Conservation (phyloP, 2,113 vertebrate genomes). For the Halichoerus grypus region DNA sequence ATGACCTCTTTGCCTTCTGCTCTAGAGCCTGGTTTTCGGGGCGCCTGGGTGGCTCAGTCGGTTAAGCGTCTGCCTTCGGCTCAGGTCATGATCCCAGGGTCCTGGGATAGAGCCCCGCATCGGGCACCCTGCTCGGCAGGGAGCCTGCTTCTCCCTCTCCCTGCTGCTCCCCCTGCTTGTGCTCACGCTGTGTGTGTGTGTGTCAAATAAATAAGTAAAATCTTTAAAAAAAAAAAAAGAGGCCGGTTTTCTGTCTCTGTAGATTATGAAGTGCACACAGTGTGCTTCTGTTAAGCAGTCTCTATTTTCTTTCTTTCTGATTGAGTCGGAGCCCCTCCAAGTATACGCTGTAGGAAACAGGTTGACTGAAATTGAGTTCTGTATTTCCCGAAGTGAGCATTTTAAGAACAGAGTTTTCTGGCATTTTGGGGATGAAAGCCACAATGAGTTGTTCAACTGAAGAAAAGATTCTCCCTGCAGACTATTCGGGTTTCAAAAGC, state of each 20-base stretch:
- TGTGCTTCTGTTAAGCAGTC: not conserved
- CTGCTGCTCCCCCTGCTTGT: too few species aligned
- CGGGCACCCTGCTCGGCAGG: too few species aligned
- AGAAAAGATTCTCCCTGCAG: not conserved
- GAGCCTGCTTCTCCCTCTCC: too few species aligned
- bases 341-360: not conserved
- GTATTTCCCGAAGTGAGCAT: slow-evolving; percentile 27
- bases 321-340: not conserved
- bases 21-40: not conserved
- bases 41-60: too few species aligned
- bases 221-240: not conserved
- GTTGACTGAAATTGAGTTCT: slow-evolving; percentile 28
- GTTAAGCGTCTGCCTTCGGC: too few species aligned
- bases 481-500: not conserved
- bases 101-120: too few species aligned
- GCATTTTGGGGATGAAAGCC: not conserved
- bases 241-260: slow-evolving; percentile 13
- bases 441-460: slow-evolving; percentile 5
- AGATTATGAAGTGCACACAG: slow-evolving; percentile 25
- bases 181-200: too few species aligned
- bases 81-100: too few species aligned
- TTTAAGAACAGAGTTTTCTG: slow-evolving; percentile 53
- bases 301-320: slow-evolving; percentile 57
- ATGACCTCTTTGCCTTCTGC: not conserved
- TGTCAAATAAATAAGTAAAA: too few species aligned